These are phyloP conservation scores for Torymus aiolomorphi DNA, from an alignment of 2,888 invertebrate species.

Conservation along the genomic window DNA sequence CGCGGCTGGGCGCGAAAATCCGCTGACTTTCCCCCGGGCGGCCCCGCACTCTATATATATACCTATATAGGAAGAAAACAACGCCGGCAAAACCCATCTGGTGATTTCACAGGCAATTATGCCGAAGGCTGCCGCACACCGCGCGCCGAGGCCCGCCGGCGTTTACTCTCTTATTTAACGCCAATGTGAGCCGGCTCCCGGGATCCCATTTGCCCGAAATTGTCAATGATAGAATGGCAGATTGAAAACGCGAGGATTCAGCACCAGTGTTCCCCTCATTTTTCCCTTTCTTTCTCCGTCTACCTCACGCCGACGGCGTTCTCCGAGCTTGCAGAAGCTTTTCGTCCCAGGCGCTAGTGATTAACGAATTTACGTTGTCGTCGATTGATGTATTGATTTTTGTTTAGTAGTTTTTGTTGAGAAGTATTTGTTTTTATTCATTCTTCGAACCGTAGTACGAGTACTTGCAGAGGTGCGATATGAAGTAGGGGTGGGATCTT, in stretches of 20 bases:
- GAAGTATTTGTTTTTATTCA: too few species aligned
- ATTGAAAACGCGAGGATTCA: constrained; percentile 72
- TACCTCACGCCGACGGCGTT: too few species aligned
- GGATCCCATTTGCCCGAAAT: constrained; percentile 75
- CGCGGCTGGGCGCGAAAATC: neutral
- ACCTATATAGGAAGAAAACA: constrained; percentile 63
- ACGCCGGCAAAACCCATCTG: constrained; percentile 70
- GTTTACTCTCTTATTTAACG: constrained; percentile 80
- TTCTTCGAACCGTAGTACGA: too few species aligned
- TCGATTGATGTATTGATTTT: too few species aligned
- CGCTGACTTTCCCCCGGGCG: constrained; percentile 3
- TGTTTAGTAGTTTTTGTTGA: too few species aligned
- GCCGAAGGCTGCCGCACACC: constrained; percentile 52
- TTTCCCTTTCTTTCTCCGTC: constrained; percentile 33
- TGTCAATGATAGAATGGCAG: constrained; percentile 74
- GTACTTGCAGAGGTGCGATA: too few species aligned
- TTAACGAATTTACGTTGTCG: too few species aligned
- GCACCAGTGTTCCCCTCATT: constrained; percentile 45
- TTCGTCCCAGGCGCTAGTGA: too few species aligned
- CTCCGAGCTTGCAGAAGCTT: too few species aligned
- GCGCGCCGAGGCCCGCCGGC: constrained; percentile 21
- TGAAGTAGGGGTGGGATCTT: too few species aligned
- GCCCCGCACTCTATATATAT: constrained; percentile 16
- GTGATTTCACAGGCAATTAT: constrained; percentile 75
- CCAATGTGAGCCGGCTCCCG: constrained; percentile 80